A percentile compares a stretch with the other conserved stretches of the same genome.
Evolutionary conservation across 2,888 invertebrate genomes (phyloP).

Genomic region (Hartigia nigra): DNA sequence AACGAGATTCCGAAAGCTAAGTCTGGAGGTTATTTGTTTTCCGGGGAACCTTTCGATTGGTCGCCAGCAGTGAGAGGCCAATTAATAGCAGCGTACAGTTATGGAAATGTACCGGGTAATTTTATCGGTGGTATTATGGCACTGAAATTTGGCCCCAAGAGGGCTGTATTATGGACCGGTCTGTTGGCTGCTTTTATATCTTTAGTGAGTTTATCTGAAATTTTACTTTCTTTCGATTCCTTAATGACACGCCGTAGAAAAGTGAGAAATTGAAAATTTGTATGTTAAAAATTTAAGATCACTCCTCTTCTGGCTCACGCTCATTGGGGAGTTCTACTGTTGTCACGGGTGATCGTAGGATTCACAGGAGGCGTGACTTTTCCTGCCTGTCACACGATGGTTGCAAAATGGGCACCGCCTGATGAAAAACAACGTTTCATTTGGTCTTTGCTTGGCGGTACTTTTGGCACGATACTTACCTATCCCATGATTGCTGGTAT

Average conservation of each 20-base stretch:
- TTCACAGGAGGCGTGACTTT: constrained; percentile 70
- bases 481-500: constrained; percentile 76
- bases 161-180: constrained; percentile 52
- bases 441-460: constrained; percentile 79
- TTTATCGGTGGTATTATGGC: constrained; percentile 53
- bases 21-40: constrained; percentile 26
- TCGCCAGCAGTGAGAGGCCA: constrained; percentile 47
- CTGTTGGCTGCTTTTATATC: constrained; percentile 42
- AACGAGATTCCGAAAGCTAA: neutral
- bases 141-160: constrained; percentile 48
- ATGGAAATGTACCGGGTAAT: constrained; percentile 57
- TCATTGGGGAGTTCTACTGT: constrained; percentile 44
- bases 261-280: too few species aligned
- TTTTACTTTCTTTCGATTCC: neutral
- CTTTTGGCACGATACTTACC: constrained; percentile 77
- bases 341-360: constrained; percentile 49
- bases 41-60: constrained; percentile 47
- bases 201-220: constrained; percentile 31
- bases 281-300: too few species aligned
- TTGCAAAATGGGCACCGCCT: constrained; percentile 80
- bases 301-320: constrained; percentile 29
- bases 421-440: constrained; percentile 80
- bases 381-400: constrained; percentile 74
- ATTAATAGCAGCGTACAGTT: constrained; percentile 51
- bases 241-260: too few species aligned